These are phyloP conservation scores for Mythimna impura DNA, from an alignment of 2,888 invertebrate genomes.

Conservation along the genomic window DNA sequence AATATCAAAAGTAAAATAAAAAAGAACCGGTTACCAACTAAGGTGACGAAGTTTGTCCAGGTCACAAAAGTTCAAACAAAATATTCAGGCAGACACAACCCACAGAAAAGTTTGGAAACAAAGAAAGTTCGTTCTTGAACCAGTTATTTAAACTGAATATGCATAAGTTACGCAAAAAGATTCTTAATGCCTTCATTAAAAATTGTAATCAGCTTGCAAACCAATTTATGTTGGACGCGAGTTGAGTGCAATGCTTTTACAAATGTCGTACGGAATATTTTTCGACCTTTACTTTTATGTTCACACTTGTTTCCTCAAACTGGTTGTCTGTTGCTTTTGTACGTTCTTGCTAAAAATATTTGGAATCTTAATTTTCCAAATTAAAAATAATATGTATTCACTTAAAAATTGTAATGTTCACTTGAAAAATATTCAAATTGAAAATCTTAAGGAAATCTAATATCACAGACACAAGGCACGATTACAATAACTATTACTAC, in stretches of 20 bases:
- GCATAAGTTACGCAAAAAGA: slow-evolving; percentile 67
- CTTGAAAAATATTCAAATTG: neutral
- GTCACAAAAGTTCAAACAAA: slow-evolving; percentile 27
- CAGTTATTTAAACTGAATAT: slow-evolving; percentile 66
- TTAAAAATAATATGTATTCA: too few species aligned
- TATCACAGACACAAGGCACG: neutral
- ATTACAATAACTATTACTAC: too few species aligned
- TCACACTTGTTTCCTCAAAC: slow-evolving; percentile 8
- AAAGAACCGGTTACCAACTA: slow-evolving; percentile 16
- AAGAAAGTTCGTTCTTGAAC: slow-evolving; percentile 77
- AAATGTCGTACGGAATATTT: slow-evolving; percentile 45
- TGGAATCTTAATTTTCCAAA: neutral
- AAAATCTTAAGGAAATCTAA: neutral
- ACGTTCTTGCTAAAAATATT: neutral
- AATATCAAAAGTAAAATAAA: slow-evolving; percentile 20
- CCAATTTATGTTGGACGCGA: slow-evolving; percentile 31
- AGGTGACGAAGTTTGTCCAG: slow-evolving; percentile 22
- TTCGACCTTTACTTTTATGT: slow-evolving; percentile 11
- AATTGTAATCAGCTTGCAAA: slow-evolving; percentile 60
- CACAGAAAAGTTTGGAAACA: slow-evolving; percentile 51
- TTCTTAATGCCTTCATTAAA: slow-evolving; percentile 62
- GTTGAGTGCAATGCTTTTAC: slow-evolving; percentile 42
- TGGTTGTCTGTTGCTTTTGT: neutral
- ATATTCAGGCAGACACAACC: slow-evolving; percentile 24
- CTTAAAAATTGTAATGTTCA: too few species aligned